phyloP scores from a whole-genome alignment of 2,797 vertebrate genomes.

The Cossypha niveicapilla region DNA sequence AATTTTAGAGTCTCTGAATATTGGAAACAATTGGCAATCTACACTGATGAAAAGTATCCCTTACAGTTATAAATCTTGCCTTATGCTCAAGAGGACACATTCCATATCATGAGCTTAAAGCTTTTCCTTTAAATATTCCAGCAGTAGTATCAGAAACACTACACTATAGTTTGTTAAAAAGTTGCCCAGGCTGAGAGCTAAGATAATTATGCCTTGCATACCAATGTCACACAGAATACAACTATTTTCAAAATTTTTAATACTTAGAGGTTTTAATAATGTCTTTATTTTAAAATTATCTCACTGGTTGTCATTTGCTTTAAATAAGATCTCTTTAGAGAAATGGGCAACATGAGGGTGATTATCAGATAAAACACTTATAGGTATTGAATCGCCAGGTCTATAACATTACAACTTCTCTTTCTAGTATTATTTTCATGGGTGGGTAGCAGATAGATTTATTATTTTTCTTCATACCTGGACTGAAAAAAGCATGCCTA shows the following conservation, averaged over 20 bases:
- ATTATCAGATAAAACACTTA: background rate
- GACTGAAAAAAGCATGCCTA: background rate
- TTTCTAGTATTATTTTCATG: background rate
- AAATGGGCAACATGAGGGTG: background rate
- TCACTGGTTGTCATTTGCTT: background rate
- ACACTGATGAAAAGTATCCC: background rate
- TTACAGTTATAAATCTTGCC: background rate
- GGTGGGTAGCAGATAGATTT: background rate
- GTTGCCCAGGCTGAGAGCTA: background rate
- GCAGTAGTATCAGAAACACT: background rate
- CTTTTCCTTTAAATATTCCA: background rate
- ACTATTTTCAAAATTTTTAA: background rate
- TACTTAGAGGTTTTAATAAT: background rate
- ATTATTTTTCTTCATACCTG: background rate
- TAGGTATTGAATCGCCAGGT: background rate
- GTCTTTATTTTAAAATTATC: background rate
- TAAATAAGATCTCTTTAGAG: background rate
- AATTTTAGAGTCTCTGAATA: background rate
- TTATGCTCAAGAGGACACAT: background rate
- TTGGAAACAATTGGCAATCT: background rate
- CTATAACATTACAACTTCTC: background rate
- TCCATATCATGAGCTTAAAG: background rate
- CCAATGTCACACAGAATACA: background rate
- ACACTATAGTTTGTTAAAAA: background rate
- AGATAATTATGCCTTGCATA: background rate